phyloP scores from a whole-genome alignment of 2,797 vertebrate species.

The Falco novaeseelandiae region DNA sequence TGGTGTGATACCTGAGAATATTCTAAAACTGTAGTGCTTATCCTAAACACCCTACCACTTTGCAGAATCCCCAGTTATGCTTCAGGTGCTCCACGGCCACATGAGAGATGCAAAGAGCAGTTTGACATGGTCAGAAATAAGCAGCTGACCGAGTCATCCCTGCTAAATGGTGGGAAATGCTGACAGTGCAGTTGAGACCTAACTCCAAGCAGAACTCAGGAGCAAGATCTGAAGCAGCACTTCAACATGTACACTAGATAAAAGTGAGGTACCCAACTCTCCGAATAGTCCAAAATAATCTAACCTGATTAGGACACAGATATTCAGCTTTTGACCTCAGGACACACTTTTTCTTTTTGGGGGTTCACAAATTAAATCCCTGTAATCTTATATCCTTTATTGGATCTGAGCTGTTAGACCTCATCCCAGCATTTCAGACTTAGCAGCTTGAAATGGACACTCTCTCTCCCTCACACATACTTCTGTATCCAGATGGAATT shows the following conservation, averaged over 20 bases:
- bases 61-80: background rate
- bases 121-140: background rate
- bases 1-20: background rate
- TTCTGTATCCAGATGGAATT: background rate
- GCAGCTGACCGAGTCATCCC: background rate
- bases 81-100: background rate
- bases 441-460: accelerated
- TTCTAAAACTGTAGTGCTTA: background rate
- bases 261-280: background rate
- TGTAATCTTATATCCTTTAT: background rate
- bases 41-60: background rate
- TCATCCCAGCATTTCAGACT: background rate
- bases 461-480: background rate
- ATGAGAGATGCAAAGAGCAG: background rate
- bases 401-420: background rate
- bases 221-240: background rate
- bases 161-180: background rate
- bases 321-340: background rate
- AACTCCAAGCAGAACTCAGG: background rate
- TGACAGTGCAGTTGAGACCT: background rate
- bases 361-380: background rate
- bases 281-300: background rate
- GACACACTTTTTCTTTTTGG: background rate
- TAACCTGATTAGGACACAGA: background rate
- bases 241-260: background rate